Conservation (phyloP, 2,113 vertebrate species). For the Siniperca chuatsi region DNA sequence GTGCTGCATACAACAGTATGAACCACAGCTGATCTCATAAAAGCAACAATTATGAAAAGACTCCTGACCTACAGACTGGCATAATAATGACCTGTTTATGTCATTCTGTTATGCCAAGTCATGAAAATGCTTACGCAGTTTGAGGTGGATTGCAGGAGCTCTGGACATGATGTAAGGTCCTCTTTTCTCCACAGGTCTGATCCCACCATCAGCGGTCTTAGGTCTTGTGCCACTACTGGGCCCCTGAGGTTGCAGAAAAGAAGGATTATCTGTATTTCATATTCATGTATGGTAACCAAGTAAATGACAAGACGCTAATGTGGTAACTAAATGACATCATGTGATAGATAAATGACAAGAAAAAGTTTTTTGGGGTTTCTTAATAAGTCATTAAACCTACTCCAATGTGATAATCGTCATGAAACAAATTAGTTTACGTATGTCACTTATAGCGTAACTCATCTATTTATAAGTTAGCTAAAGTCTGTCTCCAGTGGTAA, state of each 20-base stretch:
- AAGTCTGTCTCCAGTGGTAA: not conserved
- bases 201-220: conserved; percentile 71
- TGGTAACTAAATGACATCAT: not conserved
- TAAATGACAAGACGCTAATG: not conserved
- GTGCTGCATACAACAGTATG: not conserved
- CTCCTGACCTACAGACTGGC: too few species aligned
- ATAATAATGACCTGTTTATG: not conserved
- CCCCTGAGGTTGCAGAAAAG: conserved; percentile 51
- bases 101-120: not conserved
- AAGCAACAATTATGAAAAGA: not conserved
- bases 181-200: conserved; percentile 87
- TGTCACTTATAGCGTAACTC: not conserved
- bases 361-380: not conserved
- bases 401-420: not conserved
- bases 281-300: not conserved
- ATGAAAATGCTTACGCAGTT: conserved; percentile 88
- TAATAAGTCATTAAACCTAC: not conserved
- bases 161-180: conserved; percentile 93
- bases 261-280: not conserved
- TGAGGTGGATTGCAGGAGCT: conserved; percentile 89
- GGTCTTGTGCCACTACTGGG: conserved; percentile 67
- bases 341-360: not conserved
- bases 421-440: not conserved
- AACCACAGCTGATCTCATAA: not conserved
- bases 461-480: not conserved